Base-by-base conservation (phyloP, 2,113 vertebrate genomes). In the Phylloscopus trochiloides region DNA sequence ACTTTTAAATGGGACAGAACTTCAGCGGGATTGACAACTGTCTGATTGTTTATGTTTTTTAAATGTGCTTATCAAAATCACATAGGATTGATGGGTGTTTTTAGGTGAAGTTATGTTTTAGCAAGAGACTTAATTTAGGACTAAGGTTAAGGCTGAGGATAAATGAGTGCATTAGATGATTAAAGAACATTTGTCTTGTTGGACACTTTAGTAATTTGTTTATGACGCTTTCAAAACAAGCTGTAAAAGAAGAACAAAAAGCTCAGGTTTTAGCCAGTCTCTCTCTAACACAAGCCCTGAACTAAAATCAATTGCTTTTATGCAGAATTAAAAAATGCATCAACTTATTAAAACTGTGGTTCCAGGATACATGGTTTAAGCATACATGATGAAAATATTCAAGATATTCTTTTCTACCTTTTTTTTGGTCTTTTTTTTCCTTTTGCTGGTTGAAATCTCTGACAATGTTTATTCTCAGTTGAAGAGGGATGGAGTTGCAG, bases 151-250 rank as follows among this genome's bases (percentile, higher is more conserved):
- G 74, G 97, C 98, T 98, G 97, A 98, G 98, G 97, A 98, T 98
- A 99, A 98, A 98, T 98, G 98, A 98, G 97, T 98, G 95, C 98
- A 98, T 99, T 98, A 98, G 98, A 98, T 98, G 98, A 99, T 99
- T 99, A 99, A 99, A 98, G 98, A 97, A 98, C 98, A 99, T 99
- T 99, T 98, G 98, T 99, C 98, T 99, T 98, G 97, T 96, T 88
- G 96, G 97, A 98, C 98, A 97, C 88, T 96, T 92, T 76, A 97
- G 97, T 97, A 97, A 97, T 98, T 98, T 98, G 98, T 98, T 98
- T 98, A 98, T 98, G 98, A 98, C 97, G 86, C 97, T 96, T 94
- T 96, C 96, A 97, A 98, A 98, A 97, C 94, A 98, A 96, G 97
- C 96, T 90, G 66, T 83, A 91, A 96, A 97, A 97, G 94, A 97